phyloP scores from a whole-genome alignment of 2,888 invertebrate genomes.

The Drosophila austrosaltans region DNA sequence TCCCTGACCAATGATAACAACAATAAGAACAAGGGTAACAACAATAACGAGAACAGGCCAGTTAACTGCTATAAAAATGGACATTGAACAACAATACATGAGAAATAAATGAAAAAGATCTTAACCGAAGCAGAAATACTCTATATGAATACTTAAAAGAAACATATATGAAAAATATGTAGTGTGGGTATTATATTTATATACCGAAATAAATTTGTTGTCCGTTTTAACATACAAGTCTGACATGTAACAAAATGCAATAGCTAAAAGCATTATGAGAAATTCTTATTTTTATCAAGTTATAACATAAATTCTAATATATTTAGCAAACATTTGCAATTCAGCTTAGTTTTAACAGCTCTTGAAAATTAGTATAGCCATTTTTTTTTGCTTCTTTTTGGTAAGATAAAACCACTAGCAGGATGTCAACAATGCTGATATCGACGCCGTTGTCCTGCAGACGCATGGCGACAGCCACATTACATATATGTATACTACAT shows the following conservation, averaged over 20 bases:
- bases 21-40: slow-evolving; percentile 11
- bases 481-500: neutral
- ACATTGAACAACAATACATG: slow-evolving; percentile 9
- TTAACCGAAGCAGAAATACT: slow-evolving; percentile 29
- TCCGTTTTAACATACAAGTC: too few species aligned
- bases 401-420: neutral
- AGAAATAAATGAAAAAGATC: neutral
- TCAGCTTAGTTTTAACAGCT: too few species aligned
- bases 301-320: too few species aligned
- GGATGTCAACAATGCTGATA: slow-evolving; percentile 25
- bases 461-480: slow-evolving; percentile 39
- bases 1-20: slow-evolving; percentile 10
- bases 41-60: slow-evolving; percentile 24
- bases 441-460: slow-evolving; percentile 29
- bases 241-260: too few species aligned
- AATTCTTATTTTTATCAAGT: too few species aligned
- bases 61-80: slow-evolving; percentile 34
- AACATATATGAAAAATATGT: too few species aligned
- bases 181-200: too few species aligned
- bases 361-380: neutral
- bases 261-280: too few species aligned
- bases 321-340: too few species aligned
- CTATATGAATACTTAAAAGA: neutral
- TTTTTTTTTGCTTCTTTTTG: slow-evolving; percentile 2
- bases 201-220: too few species aligned